These are phyloP conservation scores for Origma solitaria DNA, from an alignment of 2,113 vertebrate species.

Conservation along the genomic window DNA sequence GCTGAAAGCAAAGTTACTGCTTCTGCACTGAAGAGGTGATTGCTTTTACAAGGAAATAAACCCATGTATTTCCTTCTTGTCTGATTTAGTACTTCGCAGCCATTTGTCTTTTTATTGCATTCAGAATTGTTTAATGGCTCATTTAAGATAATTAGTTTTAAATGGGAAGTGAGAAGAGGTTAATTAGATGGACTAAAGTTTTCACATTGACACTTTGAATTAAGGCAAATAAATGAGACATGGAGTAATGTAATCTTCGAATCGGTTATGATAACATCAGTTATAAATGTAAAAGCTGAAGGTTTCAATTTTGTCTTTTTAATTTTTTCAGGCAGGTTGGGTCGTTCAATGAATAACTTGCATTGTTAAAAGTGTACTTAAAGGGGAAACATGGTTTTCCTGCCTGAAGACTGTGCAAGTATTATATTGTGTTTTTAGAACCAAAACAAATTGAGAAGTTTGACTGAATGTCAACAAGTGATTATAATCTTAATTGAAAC, in stretches of 20 bases:
- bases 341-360: constrained; percentile 35
- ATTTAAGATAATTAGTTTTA: constrained; percentile 53
- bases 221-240: constrained; percentile 32
- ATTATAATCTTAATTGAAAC: constrained; percentile 63
- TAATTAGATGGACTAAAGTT: constrained; percentile 22
- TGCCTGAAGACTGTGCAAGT: constrained; percentile 47
- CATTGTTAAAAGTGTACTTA: constrained; percentile 59
- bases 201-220: constrained; percentile 50
- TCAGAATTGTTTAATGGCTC: constrained; percentile 50
- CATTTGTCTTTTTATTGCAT: background rate
- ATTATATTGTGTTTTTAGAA: constrained; percentile 59
- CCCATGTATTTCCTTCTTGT: background rate
- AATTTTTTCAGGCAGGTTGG: constrained; percentile 4
- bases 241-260: constrained; percentile 18
- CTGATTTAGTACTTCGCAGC: constrained; percentile 1
- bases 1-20: background rate
- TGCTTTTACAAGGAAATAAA: constrained; percentile 35
- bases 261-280: constrained; percentile 34
- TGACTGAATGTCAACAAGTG: constrained; percentile 57
- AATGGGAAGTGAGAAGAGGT: constrained; percentile 42
- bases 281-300: constrained; percentile 1
- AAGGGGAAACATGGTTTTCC: constrained; percentile 69
- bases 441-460: constrained; percentile 53
- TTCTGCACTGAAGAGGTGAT: background rate
- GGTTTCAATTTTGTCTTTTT: constrained; percentile 27